A percentile compares a stretch with the other conserved stretches of the same genome.
phyloP scores from a whole-genome alignment of 2,113 vertebrate species.

The Indri indri region DNA sequence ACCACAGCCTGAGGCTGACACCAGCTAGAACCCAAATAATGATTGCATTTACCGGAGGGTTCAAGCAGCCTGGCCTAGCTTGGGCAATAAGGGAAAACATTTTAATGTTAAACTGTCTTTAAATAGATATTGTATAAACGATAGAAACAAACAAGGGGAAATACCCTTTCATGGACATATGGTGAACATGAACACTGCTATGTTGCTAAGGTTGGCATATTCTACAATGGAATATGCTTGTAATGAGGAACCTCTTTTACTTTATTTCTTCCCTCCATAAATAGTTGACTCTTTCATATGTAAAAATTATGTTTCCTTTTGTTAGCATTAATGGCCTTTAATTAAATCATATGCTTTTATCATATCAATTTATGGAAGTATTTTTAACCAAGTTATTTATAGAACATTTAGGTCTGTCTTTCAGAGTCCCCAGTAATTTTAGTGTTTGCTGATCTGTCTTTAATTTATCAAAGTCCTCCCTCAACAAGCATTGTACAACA shows the following conservation, averaged over 20 bases:
- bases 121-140: neutral
- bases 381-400: conserved; percentile 52
- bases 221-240: neutral
- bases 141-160: neutral
- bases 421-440: conserved; percentile 12
- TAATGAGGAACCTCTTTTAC: neutral
- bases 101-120: neutral
- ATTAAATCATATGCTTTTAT: conserved; percentile 49
- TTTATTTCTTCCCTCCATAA: conserved; percentile 24
- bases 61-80: neutral
- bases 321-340: conserved; percentile 43
- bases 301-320: conserved; percentile 56
- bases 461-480: conserved; percentile 46
- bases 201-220: neutral
- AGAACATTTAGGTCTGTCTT: conserved; percentile 41
- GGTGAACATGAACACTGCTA: neutral
- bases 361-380: conserved; percentile 38
- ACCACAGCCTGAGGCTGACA: neutral
- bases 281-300: conserved; percentile 2
- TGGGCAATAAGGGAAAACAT: neutral
- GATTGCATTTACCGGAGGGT: neutral
- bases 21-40: neutral
- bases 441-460: conserved; percentile 61
- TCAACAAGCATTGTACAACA: neutral
- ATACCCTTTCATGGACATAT: neutral